Conservation (phyloP, 2,113 vertebrate species). For the Haemorhous mexicanus region DNA sequence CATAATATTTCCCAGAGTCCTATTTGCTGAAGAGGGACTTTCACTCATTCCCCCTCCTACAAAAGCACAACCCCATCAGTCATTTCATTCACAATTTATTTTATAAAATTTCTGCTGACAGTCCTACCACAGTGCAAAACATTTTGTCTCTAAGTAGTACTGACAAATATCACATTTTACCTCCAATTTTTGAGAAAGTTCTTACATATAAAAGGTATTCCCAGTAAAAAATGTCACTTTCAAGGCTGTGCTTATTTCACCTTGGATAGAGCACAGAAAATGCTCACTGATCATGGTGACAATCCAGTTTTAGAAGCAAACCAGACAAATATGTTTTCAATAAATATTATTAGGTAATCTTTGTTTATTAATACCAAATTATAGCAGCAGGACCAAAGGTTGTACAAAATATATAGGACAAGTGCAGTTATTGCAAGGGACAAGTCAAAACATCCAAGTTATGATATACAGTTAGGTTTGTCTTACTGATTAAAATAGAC, state of each 20-base stretch:
- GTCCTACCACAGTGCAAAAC: not conserved
- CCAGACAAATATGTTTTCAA: not conserved
- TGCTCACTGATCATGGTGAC: too few relatives aligned
- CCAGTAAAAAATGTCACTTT: not conserved
- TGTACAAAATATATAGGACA: fast-evolving
- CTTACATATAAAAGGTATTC: not conserved
- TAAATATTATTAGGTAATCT: not conserved
- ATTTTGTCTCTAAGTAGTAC: not conserved
- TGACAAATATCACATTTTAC: not conserved
- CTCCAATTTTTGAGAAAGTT: not conserved
- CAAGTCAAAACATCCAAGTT: not conserved
- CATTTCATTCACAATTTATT: not conserved
- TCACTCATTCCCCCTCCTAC: not conserved
- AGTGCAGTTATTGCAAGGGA: not conserved
- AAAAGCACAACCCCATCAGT: not conserved
- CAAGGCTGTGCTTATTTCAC: not conserved
- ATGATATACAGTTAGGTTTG: not conserved
- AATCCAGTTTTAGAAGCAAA: not conserved
- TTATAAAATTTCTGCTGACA: not conserved
- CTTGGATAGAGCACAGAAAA: not conserved
- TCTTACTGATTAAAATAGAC: not conserved
- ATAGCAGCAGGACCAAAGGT: not conserved
- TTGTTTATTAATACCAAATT: not conserved
- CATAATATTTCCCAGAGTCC: not conserved
- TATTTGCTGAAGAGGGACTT: not conserved